Base-by-base conservation (phyloP, 2,888 invertebrate species). In the Labia minor region DNA sequence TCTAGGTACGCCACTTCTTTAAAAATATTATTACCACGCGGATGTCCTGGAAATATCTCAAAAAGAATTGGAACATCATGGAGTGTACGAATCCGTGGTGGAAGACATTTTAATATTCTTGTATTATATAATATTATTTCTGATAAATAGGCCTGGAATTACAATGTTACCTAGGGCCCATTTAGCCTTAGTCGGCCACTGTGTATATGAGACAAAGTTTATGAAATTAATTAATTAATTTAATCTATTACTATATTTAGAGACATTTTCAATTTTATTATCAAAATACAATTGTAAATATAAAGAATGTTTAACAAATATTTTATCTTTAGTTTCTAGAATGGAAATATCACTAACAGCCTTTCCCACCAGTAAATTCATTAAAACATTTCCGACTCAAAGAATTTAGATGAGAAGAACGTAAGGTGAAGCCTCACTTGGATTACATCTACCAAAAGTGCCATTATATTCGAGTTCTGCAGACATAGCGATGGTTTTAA, bases 321-420 rank as follows among this genome's bases (percentile, higher is more conserved):
- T n/a, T 68, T 82, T 81, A 0, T 84, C 84, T 61, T 83, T 76
- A 0, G 82, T 74, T 76, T 83, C 82, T 68, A 85, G 76, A 70
- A 81, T 81, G 65, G 80, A 81, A 1, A 83, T 82, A 70, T 84
- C 84, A 68, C 81, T 84, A 1, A 84, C 84, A 14, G 84, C 83
- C 14, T 84, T 80, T 74, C 84, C 84, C 0, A 84, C 81, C 72
- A 84, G 76, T 62, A 84, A 74, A 72, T 84, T 84, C 82, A 84
- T 83, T 14, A 84, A 75, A 0, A 84, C 83, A 63, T 84, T 81
- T 4, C 83, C 80, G 37, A 83, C 82, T 68, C 83, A 72, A 21
- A 84, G 76, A 0, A 84, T 73, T 69, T 84, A 84, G 2, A 81
- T 70, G 0, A 83, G 74, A 71, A 84, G 83, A 21, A 83, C 78